These are phyloP conservation scores for Tamias sibiricus DNA, from an alignment of 2,113 vertebrate species.

Conservation along the genomic window DNA sequence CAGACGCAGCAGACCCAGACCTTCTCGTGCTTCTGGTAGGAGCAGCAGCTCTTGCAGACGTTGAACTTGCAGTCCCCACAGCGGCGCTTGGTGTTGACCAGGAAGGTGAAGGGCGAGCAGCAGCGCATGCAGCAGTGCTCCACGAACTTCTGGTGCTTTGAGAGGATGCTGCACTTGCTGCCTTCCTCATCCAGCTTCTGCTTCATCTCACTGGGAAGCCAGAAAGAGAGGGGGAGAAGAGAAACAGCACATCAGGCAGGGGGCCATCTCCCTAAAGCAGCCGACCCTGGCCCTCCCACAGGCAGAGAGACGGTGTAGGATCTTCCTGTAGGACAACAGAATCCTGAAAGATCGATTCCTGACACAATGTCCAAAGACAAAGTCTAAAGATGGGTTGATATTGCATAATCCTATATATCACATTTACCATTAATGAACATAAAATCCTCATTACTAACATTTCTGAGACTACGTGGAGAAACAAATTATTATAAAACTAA, in stretches of 20 bases:
- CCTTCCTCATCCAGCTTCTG: conserved; percentile 96
- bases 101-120: conserved; percentile 96
- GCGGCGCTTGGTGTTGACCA: conserved; percentile 94
- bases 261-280: neutral
- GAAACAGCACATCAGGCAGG: neutral
- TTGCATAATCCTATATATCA: fast-evolving
- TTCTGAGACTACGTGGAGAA: neutral
- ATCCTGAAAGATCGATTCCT: neutral
- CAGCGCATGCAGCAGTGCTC: conserved; percentile 98
- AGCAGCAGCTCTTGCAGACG: conserved; percentile 96
- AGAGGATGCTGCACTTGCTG: conserved; percentile 95
- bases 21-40: conserved; percentile 93
- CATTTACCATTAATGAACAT: neutral
- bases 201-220: conserved; percentile 93
- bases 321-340: neutral
- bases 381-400: neutral
- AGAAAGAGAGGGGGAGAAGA: neutral
- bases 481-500: neutral
- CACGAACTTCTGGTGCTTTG: conserved; percentile 95
- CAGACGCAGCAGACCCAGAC: conserved; percentile 95
- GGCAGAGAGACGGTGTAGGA: fast-evolving
- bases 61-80: conserved; percentile 97
- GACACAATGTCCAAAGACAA: neutral
- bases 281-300: fast-evolving
- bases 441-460: neutral